Conservation (phyloP, 2,113 vertebrate genomes). For the Boleophthalmus pectinirostris region DNA sequence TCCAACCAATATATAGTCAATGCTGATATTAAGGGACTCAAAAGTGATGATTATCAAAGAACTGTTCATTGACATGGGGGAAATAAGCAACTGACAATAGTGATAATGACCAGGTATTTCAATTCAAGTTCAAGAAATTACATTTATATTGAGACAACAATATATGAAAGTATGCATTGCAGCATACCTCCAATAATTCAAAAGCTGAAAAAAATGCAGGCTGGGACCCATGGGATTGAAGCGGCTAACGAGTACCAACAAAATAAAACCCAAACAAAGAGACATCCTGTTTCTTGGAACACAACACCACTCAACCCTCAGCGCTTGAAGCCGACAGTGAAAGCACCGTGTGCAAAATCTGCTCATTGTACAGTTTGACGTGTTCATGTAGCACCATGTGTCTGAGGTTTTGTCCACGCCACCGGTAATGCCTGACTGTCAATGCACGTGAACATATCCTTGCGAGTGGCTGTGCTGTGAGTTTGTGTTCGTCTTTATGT, state of each 20-base stretch:
- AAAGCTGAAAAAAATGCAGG: constrained; percentile 37
- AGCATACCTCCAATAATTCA: constrained; percentile 18
- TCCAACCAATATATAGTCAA: background rate
- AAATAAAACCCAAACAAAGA: constrained; percentile 76
- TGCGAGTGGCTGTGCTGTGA: constrained; percentile 33
- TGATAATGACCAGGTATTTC: background rate
- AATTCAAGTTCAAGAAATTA: background rate
- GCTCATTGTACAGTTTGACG: constrained; percentile 25
- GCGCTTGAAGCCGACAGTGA: constrained; percentile 51
- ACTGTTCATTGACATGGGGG: too few species aligned
- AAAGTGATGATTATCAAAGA: too few species aligned
- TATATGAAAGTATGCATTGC: background rate
- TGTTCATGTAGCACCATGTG: constrained; percentile 35
- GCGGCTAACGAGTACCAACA: constrained; percentile 58
- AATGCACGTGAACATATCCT: constrained; percentile 44
- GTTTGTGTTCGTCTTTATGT: constrained; percentile 14
- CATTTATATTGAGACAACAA: background rate
- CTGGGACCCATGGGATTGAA: constrained; percentile 45
- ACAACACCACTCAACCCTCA: constrained; percentile 63
- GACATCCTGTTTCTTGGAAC: constrained; percentile 77
- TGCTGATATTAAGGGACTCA: background rate
- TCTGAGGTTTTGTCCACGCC: constrained; percentile 43
- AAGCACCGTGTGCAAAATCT: constrained; percentile 42
- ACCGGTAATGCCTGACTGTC: constrained; percentile 44
- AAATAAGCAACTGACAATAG: too few species aligned